phyloP scores from a whole-genome alignment of 2,113 vertebrate genomes.

The Zootoca vivipara region DNA sequence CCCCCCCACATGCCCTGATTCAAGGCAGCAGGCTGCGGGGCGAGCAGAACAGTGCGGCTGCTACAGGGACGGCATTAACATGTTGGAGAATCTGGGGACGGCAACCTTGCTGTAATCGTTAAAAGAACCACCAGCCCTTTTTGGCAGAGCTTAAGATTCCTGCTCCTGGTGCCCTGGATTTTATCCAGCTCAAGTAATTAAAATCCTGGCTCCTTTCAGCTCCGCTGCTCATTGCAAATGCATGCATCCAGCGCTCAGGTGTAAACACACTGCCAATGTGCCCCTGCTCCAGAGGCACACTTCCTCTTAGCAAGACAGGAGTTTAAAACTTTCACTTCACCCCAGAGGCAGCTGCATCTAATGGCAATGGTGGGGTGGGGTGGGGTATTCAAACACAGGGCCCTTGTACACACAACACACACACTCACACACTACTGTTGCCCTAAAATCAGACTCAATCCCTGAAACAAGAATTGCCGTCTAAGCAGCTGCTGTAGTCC shows the following conservation, averaged over 20 bases:
- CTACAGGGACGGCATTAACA: background rate
- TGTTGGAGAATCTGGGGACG: background rate
- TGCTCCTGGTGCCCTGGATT: background rate
- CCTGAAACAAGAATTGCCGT: background rate
- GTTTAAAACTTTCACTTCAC: background rate
- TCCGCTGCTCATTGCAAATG: background rate
- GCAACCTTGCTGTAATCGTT: background rate
- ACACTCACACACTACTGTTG: background rate
- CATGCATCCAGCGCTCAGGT: background rate
- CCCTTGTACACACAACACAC: background rate
- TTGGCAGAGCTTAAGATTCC: background rate
- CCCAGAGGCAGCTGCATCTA: background rate
- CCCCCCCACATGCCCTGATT: background rate
- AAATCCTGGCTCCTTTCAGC: background rate
- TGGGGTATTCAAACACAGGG: background rate
- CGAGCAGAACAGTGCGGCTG: background rate
- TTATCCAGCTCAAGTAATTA: slow-evolving; percentile 25
- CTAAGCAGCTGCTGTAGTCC: background rate
- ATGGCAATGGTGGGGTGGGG: too few species aligned
- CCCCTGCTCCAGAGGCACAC: background rate
- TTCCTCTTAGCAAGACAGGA: background rate
- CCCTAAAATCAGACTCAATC: background rate
- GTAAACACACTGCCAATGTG: background rate
- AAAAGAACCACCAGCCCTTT: background rate
- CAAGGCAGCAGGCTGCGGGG: background rate